Percentiles rank a stretch among this genome's conserved stretches.
These are phyloP conservation scores for Spilarctia lutea DNA, from an alignment of 2,888 invertebrate species.

Conservation along the genomic window DNA sequence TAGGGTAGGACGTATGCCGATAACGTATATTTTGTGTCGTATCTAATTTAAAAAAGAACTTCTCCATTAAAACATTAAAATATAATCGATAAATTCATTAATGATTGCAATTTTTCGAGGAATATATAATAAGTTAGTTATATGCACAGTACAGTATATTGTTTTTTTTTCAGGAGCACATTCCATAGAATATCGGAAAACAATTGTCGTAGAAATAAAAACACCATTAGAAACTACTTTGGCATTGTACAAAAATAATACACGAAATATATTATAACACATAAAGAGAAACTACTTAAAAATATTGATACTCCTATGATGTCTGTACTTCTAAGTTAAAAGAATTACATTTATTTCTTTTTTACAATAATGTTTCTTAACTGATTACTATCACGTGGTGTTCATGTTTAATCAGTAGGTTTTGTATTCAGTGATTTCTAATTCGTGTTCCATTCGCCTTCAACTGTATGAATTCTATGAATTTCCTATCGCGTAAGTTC, in stretches of 20 bases:
- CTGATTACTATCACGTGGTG: not conserved
- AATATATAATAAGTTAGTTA: no score
- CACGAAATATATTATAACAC: not conserved
- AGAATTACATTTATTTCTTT: not conserved
- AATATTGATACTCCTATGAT: not conserved
- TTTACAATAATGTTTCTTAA: not conserved
- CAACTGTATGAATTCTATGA: not conserved
- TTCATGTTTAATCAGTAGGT: not conserved
- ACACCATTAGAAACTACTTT: not conserved
- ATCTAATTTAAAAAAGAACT: no score
- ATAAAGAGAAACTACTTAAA: not conserved
- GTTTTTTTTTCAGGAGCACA: no score
- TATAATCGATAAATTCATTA: not conserved
- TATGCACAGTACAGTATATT: no score
- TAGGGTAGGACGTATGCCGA: no score
- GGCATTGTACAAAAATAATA: not conserved
- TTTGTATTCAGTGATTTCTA: not conserved
- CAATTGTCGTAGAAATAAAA: no score
- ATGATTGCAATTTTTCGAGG: fast-evolving
- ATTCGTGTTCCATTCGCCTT: not conserved
- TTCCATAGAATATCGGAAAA: not conserved
- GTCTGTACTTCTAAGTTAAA: not conserved
- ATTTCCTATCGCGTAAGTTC: not conserved
- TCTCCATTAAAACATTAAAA: not conserved
- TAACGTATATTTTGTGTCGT: no score